A percentile compares a stretch with the other conserved stretches of the same genome.
Conservation (phyloP, 2,797 vertebrate species). For the Oreochromis mossambicus region DNA sequence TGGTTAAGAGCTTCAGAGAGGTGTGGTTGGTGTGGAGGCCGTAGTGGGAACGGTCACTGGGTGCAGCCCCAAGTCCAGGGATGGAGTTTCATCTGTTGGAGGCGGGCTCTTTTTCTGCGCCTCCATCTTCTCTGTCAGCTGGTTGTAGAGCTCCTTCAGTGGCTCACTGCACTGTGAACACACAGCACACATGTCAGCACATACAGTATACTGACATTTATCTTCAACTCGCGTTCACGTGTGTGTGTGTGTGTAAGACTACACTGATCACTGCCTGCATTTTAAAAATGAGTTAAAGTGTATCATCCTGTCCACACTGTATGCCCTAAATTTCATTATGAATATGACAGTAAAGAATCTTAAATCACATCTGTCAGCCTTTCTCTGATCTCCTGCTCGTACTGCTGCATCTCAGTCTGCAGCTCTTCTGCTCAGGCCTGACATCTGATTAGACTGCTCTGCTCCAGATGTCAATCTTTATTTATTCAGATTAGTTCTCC, state of each 20-base stretch:
- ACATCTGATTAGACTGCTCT: not conserved
- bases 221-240: not conserved
- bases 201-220: fast-evolving
- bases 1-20: constrained; percentile 34
- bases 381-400: not conserved
- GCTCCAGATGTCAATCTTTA: not conserved
- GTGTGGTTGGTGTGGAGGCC: constrained; percentile 66
- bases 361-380: not conserved
- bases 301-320: fast-evolving
- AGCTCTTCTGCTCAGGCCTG: not conserved
- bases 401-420: not conserved
- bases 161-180: constrained; percentile 85
- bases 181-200: not conserved
- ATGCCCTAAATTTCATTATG: not conserved
- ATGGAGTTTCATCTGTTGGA: constrained; percentile 73
- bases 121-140: constrained; percentile 87
- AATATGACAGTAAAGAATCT: not conserved
- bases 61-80: constrained; percentile 88
- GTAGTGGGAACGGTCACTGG: constrained; percentile 74
- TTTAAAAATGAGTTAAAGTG: not conserved
- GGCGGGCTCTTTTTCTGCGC: constrained; percentile 85
- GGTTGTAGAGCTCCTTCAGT: constrained; percentile 87
- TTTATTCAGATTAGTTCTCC: not conserved
- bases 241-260: not conserved
- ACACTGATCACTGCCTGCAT: not conserved